A percentile compares a stretch with the other conserved stretches of the same genome.
Conservation (phyloP, 2,888 invertebrate species). For the Thecophora atra region DNA sequence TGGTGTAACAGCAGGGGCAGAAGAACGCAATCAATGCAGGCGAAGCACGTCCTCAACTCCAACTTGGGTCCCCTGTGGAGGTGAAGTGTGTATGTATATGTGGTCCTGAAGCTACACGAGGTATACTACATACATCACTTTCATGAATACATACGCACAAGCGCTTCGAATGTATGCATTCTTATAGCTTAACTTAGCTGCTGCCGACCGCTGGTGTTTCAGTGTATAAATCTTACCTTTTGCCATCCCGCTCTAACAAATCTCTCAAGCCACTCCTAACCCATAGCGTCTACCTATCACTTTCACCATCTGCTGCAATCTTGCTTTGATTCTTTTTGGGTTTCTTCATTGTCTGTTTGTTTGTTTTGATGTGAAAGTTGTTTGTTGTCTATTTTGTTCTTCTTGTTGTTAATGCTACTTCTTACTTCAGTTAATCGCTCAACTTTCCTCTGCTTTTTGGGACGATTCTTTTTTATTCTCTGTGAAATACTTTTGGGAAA, state of each 20-base stretch:
- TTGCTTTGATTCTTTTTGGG: too few relatives aligned
- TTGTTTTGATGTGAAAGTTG: too few relatives aligned
- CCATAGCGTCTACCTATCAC: too few relatives aligned
- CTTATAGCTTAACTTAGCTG: background rate
- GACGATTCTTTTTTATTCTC: background rate
- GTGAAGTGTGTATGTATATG: too few relatives aligned
- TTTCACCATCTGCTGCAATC: too few relatives aligned
- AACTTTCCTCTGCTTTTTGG: background rate
- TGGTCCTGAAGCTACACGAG: background rate
- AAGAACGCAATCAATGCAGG: background rate
- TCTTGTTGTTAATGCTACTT: background rate
- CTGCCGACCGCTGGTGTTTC: too few relatives aligned
- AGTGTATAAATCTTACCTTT: too few relatives aligned
- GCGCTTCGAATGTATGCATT: background rate
- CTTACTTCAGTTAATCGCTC: conserved; percentile 7
- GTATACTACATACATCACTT: background rate
- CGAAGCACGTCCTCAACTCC: conserved; percentile 1
- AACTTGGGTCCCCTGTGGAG: background rate
- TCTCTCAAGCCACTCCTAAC: too few relatives aligned
- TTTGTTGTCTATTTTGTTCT: background rate
- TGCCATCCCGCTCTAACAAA: too few relatives aligned
- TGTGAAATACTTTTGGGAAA: background rate
- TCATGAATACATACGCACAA: background rate
- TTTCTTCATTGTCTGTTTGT: too few relatives aligned
- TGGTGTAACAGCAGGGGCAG: background rate